Base-by-base conservation (phyloP, 2,797 vertebrate genomes). In the Tangara arthus region DNA sequence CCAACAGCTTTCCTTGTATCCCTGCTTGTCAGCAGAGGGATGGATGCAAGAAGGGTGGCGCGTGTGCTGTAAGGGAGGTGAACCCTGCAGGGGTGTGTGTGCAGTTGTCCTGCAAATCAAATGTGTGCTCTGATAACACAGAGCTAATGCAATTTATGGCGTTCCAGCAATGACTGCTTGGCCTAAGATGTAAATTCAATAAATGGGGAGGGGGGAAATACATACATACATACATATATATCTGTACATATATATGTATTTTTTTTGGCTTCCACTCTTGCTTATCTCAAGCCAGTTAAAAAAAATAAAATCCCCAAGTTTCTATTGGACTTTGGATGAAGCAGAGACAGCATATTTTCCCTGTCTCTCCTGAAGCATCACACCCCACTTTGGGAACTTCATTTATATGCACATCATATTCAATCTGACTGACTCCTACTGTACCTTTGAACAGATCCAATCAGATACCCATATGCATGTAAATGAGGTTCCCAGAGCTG, bases 391-490 rank as follows among this genome's bases (percentile, higher is more conserved):
- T 95, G 96, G 97, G 96, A 96, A 97, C 97, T 97, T 97, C 95
- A 97, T 97, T 97, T 94, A 97, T 97, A 97, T 97, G 97, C 97
- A 97, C 97, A 97, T 97, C 97, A 94, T 97, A 97, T 97, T 95
- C 97, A 97, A 97, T 97, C 97, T 97, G 97, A 96, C 96, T 97
- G 97, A 97, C 97, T 97, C 95, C 95, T 97, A 97, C 97, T 97
- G 97, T 97, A 98, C 98, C 98, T 98, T 97, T 97, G 97, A 98
- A 97, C 97, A 97, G 97, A 97, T 97, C 97, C 93, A 91, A 96
- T 97, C 97, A 97, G 97, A 98, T 97, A 95, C 96, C 96, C 97
- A 97, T 97, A 94, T 96, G 98, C 97, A 98, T 98, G 96, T 96
- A 96, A 98, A 98, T 98, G 97, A 98, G 96, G 97, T 96, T 98